These are phyloP conservation scores for Anoplolepis gracilipes DNA, from an alignment of 1,140 invertebrate species.

Conservation along the genomic window DNA sequence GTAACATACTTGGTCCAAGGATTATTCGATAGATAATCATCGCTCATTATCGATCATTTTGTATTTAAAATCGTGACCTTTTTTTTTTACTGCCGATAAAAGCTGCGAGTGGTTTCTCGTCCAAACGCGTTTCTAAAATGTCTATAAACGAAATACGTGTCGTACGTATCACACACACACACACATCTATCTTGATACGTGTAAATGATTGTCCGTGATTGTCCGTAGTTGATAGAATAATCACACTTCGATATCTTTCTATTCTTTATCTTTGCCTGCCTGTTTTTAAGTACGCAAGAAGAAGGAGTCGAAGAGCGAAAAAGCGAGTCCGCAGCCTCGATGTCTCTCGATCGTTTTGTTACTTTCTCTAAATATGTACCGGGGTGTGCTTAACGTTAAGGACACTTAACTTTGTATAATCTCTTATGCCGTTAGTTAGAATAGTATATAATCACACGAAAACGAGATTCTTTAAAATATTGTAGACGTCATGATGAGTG, in stretches of 20 bases:
- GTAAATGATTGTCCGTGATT: slow-evolving; percentile 79
- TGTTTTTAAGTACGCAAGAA: slow-evolving; percentile 2
- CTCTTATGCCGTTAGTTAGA: slow-evolving; percentile 34
- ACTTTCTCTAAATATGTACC: slow-evolving; percentile 65
- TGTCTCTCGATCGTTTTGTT: slow-evolving; percentile 4
- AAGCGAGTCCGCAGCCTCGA: slow-evolving; percentile 5
- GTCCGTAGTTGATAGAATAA: slow-evolving; percentile 66
- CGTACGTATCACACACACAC: neutral
- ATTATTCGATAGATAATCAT: neutral
- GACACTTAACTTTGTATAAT: slow-evolving; percentile 68
- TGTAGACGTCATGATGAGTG: neutral
- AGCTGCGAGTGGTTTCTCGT: neutral
- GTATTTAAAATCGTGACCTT: neutral
- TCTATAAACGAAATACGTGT: slow-evolving; percentile 4
- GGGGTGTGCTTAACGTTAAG: slow-evolving; percentile 67
- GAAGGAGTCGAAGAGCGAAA: neutral
- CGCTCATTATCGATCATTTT: neutral
- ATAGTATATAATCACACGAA: slow-evolving; percentile 45
- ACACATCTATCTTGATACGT: slow-evolving; percentile 32
- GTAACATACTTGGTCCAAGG: too few relatives aligned
- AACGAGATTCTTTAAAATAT: slow-evolving; percentile 41
- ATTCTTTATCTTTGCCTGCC: neutral
- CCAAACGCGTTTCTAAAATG: slow-evolving; percentile 22
- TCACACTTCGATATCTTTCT: slow-evolving; percentile 24
- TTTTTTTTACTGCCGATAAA: neutral